Conservation (phyloP, 2,888 invertebrate genomes). For the Napeogenes sylphis region DNA sequence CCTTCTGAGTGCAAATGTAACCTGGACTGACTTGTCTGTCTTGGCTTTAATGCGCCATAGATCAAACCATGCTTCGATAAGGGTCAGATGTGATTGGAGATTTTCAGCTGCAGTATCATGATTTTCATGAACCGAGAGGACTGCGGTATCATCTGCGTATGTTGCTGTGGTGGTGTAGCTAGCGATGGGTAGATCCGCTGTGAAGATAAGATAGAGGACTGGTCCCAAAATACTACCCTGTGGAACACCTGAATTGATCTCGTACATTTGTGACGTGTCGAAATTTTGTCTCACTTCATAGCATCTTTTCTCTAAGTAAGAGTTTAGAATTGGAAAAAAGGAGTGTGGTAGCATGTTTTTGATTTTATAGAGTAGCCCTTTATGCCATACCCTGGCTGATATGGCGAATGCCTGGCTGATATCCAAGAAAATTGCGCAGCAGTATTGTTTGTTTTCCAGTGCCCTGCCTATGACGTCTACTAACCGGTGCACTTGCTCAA, state of each 20-base stretch:
- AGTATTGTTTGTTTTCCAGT: no score
- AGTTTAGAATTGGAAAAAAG: no score
- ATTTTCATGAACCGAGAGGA: constrained; percentile 1
- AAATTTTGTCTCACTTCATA: no score
- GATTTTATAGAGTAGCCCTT: no score
- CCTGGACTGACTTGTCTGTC: constrained; percentile 1
- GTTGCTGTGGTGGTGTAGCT: not conserved
- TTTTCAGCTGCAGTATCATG: not conserved
- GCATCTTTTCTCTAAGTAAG: no score
- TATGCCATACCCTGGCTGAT: no score
- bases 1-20: constrained; percentile 8
- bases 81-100: not conserved
- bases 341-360: no score
- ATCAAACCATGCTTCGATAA: constrained; percentile 3
- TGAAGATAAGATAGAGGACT: constrained; percentile 6
- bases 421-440: no score
- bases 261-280: no score
- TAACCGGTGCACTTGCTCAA: no score
- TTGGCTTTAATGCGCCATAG: not conserved
- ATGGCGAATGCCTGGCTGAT: no score
- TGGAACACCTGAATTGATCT: constrained; percentile 2
- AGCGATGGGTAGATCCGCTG: not conserved
- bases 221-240: constrained; percentile 7
- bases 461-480: no score
- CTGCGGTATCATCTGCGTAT: constrained; percentile 12